Base-by-base conservation (phyloP, 2,113 vertebrate genomes). In the Polypterus bichir region DNA sequence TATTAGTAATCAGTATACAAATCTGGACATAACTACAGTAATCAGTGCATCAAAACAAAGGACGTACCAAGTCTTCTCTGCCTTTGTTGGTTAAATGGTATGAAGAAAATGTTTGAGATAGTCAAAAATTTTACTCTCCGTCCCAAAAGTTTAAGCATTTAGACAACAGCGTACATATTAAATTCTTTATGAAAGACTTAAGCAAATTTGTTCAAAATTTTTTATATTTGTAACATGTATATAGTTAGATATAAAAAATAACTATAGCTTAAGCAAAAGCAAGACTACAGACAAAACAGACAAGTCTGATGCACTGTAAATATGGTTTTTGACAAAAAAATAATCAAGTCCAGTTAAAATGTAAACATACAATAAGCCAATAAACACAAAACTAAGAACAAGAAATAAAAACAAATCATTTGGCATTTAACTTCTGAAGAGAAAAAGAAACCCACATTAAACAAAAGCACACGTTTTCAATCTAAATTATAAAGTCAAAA, bases 271-370 rank as follows among this genome's bases (percentile, higher is more conserved):
- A 86, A 87, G 79, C 78, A 87, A 84, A 93, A 95, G 88, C 88
- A 88, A 94, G 89, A 93, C 90, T 91, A 95, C 90, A 92, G 86
- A 93, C 90, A 83, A 89, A 92, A 92, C 87, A 73, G 89, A 93
- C 90, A 83, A 81, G 92, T 89, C 69, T 80, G 84, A 92, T 90
- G 87, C 86, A 90, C 87, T 88, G 82, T 88, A 92, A 92, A 88
- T 92, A 87, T 88, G 85, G 90, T 91, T 88, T 85, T 81, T 85
- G 77, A 86, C 86, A 92, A 85, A 84, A 89, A 69, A 68, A 73
- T 86, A 87, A 77, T 83, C 72, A 87, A 86, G 78, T 77, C 82
- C 78, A 86, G 81, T 79, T 87, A 78, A 87, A 52, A 84, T 85
- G 83, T 75, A 86, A 90, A 86, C 84, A 82, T 84, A 87, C 81